Percentiles rank a stretch among this genome's conserved stretches.
Evolutionary conservation across 2,888 invertebrate species (phyloP).

Genomic region (Bombyx huttoni): DNA sequence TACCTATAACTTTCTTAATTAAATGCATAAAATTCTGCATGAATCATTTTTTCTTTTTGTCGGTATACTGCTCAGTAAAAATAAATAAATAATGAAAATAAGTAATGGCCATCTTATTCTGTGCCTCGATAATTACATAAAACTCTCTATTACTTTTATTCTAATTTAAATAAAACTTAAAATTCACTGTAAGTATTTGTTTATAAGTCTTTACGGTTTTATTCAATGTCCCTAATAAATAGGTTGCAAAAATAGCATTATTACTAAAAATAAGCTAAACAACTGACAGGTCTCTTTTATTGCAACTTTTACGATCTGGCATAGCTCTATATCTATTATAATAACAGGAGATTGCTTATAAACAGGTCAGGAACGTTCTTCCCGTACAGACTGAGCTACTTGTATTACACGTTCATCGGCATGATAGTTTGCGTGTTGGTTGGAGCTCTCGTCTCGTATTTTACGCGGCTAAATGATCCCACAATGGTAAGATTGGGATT

Average conservation of each 20-base stretch:
- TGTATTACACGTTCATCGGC: conserved; percentile 84
- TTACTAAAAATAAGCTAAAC: too few relatives aligned
- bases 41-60: too few relatives aligned
- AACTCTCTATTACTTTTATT: background rate
- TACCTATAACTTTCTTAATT: too few relatives aligned
- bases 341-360: conserved; percentile 8
- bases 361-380: conserved; percentile 74
- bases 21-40: too few relatives aligned
- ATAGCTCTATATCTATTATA: conserved; percentile 8
- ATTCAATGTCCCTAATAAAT: background rate
- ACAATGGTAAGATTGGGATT: conserved; percentile 44
- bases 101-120: too few relatives aligned
- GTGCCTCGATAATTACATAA: too few relatives aligned
- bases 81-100: too few relatives aligned
- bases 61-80: too few relatives aligned
- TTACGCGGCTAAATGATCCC: conserved; percentile 75
- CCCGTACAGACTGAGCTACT: conserved; percentile 80
- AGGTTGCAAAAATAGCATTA: background rate
- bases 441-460: conserved; percentile 78
- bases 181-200: background rate
- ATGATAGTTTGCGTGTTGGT: conserved; percentile 75
- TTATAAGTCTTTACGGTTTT: background rate
- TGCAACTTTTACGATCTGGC: background rate
- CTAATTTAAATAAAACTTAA: background rate
- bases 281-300: too few relatives aligned